These are phyloP conservation scores for Calliopsis andreniformis DNA, from an alignment of 1,140 invertebrate genomes.

Conservation along the genomic window DNA sequence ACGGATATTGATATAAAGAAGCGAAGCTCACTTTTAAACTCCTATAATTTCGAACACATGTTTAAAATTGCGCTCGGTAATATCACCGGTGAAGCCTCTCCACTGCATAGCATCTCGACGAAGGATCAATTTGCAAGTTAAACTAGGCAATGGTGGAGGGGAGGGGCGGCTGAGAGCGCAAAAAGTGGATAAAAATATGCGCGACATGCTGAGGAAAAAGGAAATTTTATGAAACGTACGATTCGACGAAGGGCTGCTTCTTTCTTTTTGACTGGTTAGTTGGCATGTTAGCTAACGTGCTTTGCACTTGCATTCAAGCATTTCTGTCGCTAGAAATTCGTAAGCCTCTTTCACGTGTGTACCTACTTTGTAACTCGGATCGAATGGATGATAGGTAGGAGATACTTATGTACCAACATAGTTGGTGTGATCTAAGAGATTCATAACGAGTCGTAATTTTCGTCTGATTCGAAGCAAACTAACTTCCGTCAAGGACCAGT, in stretches of 20 bases:
- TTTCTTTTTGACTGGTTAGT: no score
- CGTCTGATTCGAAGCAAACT: background rate
- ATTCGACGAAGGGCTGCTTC: no score
- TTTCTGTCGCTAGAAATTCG: constrained; percentile 13
- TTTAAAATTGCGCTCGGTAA: constrained; percentile 52
- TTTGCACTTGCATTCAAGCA: background rate
- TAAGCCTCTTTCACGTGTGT: background rate
- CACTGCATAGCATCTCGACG: constrained; percentile 18
- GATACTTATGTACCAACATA: no score
- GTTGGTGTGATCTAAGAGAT: background rate
- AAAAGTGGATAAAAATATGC: constrained; percentile 25
- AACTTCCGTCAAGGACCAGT: background rate
- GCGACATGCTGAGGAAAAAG: constrained; percentile 6
- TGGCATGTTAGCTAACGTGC: no score
- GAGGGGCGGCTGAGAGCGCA: no score
- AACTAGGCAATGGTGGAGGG: no score
- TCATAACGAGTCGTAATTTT: constrained; percentile 25
- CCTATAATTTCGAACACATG: constrained; percentile 39
- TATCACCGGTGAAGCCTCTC: constrained; percentile 61
- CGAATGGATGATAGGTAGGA: no score
- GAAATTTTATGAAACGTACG: constrained; percentile 39
- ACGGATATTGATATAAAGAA: no score
- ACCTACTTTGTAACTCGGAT: background rate
- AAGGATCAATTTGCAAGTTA: constrained; percentile 67
- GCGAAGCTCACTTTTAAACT: no score